Evolutionary conservation across 1,140 invertebrate genomes (phyloP), one percentile per base, ranked within the genome.

Genomic region (Drosophila ficusphila): DNA sequence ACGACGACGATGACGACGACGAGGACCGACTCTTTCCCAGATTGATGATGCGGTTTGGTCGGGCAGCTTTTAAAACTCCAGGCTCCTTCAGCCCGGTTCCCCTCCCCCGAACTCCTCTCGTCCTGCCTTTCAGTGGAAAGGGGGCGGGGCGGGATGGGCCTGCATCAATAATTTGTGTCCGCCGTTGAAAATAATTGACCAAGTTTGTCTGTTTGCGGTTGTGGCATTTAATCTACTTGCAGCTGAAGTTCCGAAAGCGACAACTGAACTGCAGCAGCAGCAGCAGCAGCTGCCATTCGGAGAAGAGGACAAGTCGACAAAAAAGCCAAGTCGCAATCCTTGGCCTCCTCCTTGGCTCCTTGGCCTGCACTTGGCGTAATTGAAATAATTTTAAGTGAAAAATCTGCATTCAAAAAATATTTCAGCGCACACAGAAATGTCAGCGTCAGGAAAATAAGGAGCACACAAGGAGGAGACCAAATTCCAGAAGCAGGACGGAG

Each of bases 161-260:
- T 85, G 83, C 82, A 88, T 88, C 82, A 88, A 88, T 88, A 88
- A 88, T 88, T 88, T 88, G 82, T 88, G 82, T 89, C 73, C 82
- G 82, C 83, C 65, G 83, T 89, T 88, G 74, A 89, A 88, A 88
- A 88, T 88, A 88, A 88, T 88, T 88, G 82, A 88, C 82, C 83
- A 88, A 89, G 82, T 88, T 88, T 82, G 83, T 88, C 83, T 89
- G 78, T 89, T 88, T 88, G 83, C 78, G 83, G 82, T 82, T 83
- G 74, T 68, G 78, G 74, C 82, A 88, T 88, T 89, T 88, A 88
- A 88, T 89, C 78, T 88, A 83, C 83, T 89, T 82, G 82, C 82
- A 75, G 79, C 67, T 70, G 39, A 64, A 61, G 56, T 41, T 62
- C 47, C 38, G 36, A 79, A 78, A 86, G 72, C 82, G 73, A 88